These are phyloP conservation scores for Callocephalon fimbriatum DNA, from an alignment of 2,113 vertebrate genomes.

Conservation along the genomic window DNA sequence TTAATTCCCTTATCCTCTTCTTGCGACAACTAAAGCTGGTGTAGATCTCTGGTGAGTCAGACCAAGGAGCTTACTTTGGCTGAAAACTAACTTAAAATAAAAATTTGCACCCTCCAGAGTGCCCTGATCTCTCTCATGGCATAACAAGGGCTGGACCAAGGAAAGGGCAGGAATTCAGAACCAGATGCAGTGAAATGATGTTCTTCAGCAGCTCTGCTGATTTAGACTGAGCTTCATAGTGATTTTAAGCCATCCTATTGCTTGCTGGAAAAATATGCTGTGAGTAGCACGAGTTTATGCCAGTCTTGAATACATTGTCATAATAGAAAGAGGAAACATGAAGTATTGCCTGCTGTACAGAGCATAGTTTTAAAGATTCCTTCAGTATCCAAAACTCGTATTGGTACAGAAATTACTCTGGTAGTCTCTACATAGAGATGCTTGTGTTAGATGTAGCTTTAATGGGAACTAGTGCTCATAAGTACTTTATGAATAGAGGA, in stretches of 20 bases:
- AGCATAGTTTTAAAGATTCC: not conserved
- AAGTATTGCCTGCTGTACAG: not conserved
- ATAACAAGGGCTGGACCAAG: not conserved
- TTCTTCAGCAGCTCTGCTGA: not conserved
- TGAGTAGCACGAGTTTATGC: not conserved
- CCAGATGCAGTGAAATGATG: not conserved
- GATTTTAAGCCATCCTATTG: not conserved
- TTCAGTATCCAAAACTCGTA: not conserved
- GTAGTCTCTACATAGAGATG: not conserved
- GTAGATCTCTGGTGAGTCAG: not conserved
- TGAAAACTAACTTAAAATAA: not conserved
- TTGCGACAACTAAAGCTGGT: not conserved
- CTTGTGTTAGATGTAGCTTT: not conserved
- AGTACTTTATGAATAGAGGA: not conserved
- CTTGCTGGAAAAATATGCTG: not conserved
- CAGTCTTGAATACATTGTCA: not conserved
- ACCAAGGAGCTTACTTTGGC: not conserved
- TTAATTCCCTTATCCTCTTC: not conserved
- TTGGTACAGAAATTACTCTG: not conserved
- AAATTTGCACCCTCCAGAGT: not conserved
- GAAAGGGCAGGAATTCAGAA: not conserved
- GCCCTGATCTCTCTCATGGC: not conserved
- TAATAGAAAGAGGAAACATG: not conserved
- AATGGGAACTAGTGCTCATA: not conserved
- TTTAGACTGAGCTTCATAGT: not conserved